Evolutionary conservation across 1,140 invertebrate species (phyloP), one percentile per base, ranked within the genome.

Genomic region (Pseudomyrmex sp.): DNA sequence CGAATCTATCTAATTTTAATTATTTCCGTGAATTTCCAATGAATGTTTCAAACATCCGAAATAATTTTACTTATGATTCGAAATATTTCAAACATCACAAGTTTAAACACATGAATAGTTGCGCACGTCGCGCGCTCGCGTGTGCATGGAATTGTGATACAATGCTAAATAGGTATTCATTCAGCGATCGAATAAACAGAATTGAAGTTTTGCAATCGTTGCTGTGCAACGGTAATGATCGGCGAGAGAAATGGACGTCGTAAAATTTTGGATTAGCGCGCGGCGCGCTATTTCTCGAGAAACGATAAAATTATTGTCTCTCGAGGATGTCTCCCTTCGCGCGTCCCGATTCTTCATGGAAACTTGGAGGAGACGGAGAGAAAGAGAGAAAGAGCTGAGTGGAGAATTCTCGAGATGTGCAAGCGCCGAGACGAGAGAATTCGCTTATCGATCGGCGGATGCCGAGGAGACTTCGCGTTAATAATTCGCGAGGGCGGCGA

Each of bases 401-500:
- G 20, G 15, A n/a, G 70, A 80, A 80, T 70, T 80, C 18, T n/a
- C 65, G 54, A 50, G 62, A 46, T 13, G 18, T 54, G n/a, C 56
- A 56, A 63, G 23, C 48, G 61, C 15, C 12, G 68, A 13, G 58
- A 1, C 4, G n/a, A 77, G 62, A 83, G 15, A 76, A 66, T 76
- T 77, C 61, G n/a, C 50, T 66, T 56, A 66, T 83, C 73, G 80
- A 83, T 83, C 72, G 48, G n/a, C 26, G 56, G 4, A 62, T 46
- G 48, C 46, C 69, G 26, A 75, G 35, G 4, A 66, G 50, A 44
- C 9, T 15, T 46, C 26, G 50, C 52, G 82, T 80, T 84, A 80
- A 83, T 84, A 84, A 84, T 84, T 62, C 46, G 82, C 75, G 63
- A 79, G 75, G 52, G 44, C 73, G 44, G 35, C 46, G 58, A 61